phyloP scores from a whole-genome alignment of 2,113 vertebrate genomes.

The Hippolais icterina region DNA sequence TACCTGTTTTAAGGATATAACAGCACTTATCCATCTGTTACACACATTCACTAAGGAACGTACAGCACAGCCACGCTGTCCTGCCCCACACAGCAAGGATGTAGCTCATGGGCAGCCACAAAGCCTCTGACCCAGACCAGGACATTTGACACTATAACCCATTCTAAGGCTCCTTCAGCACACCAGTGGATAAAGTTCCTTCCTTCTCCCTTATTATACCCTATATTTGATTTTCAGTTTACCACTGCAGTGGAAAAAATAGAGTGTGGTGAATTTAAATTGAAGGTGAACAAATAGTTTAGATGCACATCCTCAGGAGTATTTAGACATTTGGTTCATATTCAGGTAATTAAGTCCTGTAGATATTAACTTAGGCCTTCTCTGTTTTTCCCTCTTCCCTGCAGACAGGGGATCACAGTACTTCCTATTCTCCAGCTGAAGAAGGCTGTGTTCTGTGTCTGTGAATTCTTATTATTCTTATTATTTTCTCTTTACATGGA shows the following conservation, averaged over 20 bases:
- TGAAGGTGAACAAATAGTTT: neutral
- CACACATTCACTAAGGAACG: neutral
- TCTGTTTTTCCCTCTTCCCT: neutral
- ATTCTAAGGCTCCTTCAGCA: neutral
- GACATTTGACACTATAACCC: neutral
- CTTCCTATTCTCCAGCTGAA: neutral
- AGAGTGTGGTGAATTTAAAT: neutral
- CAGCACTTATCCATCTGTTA: neutral
- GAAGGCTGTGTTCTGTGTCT: neutral
- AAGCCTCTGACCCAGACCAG: neutral
- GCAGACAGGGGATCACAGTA: neutral
- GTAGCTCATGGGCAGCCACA: no score
- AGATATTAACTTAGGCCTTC: neutral
- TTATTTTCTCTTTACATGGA: neutral
- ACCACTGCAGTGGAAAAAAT: neutral
- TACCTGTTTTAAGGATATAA: neutral
- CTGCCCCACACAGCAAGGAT: neutral
- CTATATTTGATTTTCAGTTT: neutral
- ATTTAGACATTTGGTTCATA: neutral
- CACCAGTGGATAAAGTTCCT: neutral
- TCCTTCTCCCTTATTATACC: neutral
- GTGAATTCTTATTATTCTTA: neutral
- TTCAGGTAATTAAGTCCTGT: neutral
- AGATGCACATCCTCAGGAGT: neutral
- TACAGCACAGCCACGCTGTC: neutral